Evolutionary conservation across 1,140 invertebrate genomes (phyloP), one percentile per base, ranked within the genome.

Genomic region (Drosophila littoralis): DNA sequence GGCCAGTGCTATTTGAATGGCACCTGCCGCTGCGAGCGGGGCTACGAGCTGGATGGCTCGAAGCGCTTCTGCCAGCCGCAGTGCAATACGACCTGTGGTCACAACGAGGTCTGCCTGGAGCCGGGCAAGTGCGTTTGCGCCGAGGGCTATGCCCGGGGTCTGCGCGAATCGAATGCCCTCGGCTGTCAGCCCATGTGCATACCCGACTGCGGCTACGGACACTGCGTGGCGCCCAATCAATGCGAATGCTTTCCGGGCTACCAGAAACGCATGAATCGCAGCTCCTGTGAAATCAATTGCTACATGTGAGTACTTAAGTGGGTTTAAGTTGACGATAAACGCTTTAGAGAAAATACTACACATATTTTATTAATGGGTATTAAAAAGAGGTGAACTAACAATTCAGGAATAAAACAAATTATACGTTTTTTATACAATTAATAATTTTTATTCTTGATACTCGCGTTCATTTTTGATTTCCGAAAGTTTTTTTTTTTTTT

Each of bases 111-210:
- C n/a, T 96, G 95, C 83, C 73, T 91, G 7, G 93, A 93, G 0
- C 95, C 95, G 0, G 93, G 95, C 7, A 92, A 91, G 1, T 96
- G 95, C 86, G 86, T 92, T 15, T 95, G 95, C 68, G 94, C 93
- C 79, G 93, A 94, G 52, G 94, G 94, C 46, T 94, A 94, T 76
- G 93, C 94, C 3, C 93, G 93, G 0, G 81, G 86, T 0, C 40
- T 88, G 28, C 68, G 85, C 4, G 85, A 90, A 10, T 88, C 85
- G 0, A 51, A 75, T n/a, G 70, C 71, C 1, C 28, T 91, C 32
- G 91, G 91, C 0, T 92, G 91, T 48, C 90, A 92, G 22, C 91
- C 91, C 6, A 45, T 92, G 15, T 92, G 91, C 52, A 91, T 90
- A 35, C 91, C 90, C 6, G 94, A 94, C 22, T 95, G 95, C 64